phyloP scores from a whole-genome alignment of 1,140 invertebrate species.

The Centruroides sculpturatus region DNA sequence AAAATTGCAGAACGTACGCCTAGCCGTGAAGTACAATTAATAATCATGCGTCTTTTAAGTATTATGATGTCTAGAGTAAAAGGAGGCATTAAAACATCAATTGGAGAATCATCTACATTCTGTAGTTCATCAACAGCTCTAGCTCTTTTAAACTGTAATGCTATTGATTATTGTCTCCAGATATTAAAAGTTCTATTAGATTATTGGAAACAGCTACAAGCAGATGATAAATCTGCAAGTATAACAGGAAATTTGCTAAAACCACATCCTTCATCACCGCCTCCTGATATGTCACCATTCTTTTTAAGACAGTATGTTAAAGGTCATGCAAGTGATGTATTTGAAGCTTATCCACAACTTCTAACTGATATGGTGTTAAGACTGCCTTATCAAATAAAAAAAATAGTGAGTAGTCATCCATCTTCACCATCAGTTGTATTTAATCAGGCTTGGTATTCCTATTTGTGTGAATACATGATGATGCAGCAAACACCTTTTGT shows the following conservation, averaged over 20 bases:
- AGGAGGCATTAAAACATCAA: conserved; percentile 35
- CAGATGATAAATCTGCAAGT: conserved; percentile 24
- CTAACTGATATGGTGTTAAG: conserved; percentile 88
- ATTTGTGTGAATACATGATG: conserved; percentile 95
- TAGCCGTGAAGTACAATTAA: conserved; percentile 64
- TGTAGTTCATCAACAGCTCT: conserved; percentile 11
- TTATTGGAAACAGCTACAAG: conserved; percentile 56
- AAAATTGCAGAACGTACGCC: conserved; percentile 40
- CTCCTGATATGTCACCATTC: conserved; percentile 87
- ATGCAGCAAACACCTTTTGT: conserved; percentile 43
- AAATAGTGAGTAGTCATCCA: conserved; percentile 28
- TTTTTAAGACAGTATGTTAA: conserved; percentile 87
- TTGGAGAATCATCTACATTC: conserved; percentile 41
- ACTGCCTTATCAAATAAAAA: conserved; percentile 80
- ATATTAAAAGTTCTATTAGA: conserved; percentile 61
- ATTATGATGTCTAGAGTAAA: conserved; percentile 63
- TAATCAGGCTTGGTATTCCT: conserved; percentile 51
- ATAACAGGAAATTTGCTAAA: conserved; percentile 45
- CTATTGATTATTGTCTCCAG: conserved; percentile 61
- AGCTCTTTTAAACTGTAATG: conserved; percentile 7
- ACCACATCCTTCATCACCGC: conserved; percentile 46
- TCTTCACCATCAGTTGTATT: conserved; percentile 23
- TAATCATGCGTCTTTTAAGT: conserved; percentile 68
- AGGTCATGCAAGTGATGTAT: conserved; percentile 77
- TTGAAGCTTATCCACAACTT: conserved; percentile 81